Base-by-base conservation (phyloP, 2,113 vertebrate genomes). In the Hyaena hyaena region DNA sequence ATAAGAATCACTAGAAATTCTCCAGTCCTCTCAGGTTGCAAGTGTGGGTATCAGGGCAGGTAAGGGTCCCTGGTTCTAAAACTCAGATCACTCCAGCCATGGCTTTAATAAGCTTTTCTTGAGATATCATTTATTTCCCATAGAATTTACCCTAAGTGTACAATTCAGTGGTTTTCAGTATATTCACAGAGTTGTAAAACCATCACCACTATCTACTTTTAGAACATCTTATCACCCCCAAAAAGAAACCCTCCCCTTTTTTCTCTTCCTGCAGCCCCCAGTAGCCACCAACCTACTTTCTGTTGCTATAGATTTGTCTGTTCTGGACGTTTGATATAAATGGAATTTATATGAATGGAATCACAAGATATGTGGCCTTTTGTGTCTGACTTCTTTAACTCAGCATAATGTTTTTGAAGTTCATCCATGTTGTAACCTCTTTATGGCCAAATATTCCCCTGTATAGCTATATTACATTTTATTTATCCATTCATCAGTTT, bases 271-370 rank as follows among this genome's bases (percentile, higher is more conserved):
- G 3, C 33, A 3, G 3, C 14, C 89, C 31, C 35, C 8, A 28
- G 2, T 39, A 80, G 73, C 61, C 58, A 77, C 45, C 80, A 55
- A 33, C 58, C 87, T 89, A 28, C 23, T 55, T 93, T 79, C 82
- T 63, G n/a, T 65, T 83, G 58, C 17, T 45, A 55, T 71, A 73
- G 43, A 71, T n/a, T 87, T 95, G 61, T 28, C 84, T 63, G 4
- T 65, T 80, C 31, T 93, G 71, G 15, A 74, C 53, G 79, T 96
- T 88, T 95, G 39, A 39, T 73, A 31, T 81, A 81, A 88, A n/a
- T 79, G 31, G 55, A 88, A 82, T 66, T 39, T 39, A 39, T 73
- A 31, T 81, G 77, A 88, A n/a, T 79, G 31, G 55, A 88, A 82
- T 66, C 39, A 63, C 24, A 28, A 2, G 17, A 33, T 74, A 50